phyloP scores from a whole-genome alignment of 2,797 vertebrate genomes.

The Scleropages formosus region DNA sequence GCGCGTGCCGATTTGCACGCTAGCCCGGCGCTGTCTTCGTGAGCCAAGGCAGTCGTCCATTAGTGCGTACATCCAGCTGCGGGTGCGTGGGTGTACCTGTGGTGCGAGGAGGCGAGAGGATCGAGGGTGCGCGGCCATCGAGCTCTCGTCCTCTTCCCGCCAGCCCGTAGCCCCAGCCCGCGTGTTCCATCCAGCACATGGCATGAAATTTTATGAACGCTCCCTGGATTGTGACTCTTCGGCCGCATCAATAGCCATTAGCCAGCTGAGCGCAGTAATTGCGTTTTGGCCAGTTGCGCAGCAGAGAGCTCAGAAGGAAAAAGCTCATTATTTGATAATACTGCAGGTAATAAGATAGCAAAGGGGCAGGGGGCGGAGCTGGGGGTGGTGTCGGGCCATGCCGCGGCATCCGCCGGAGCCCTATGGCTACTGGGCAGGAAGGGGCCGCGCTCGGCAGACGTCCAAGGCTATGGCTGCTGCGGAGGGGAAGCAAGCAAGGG shows the following conservation, averaged over 20 bases:
- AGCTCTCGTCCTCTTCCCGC: background rate
- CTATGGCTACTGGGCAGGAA: background rate
- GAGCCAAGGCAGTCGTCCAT: conserved; percentile 30
- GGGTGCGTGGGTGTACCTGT: background rate
- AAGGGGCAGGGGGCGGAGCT: background rate
- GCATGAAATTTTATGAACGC: conserved; percentile 70
- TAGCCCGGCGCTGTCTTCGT: too few relatives aligned
- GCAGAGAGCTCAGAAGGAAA: conserved; percentile 16
- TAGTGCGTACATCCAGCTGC: background rate
- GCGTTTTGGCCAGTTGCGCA: conserved; percentile 52
- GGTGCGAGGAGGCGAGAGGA: background rate
- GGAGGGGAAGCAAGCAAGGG: background rate
- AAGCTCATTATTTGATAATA: conserved; percentile 61
- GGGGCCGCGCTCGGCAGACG: background rate
- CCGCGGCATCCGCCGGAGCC: background rate
- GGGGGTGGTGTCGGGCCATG: background rate
- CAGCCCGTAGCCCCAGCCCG: conserved; percentile 42
- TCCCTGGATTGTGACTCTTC: conserved; percentile 37
- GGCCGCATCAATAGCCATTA: conserved; percentile 71
- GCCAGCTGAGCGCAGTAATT: conserved; percentile 66
- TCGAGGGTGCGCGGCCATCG: background rate
- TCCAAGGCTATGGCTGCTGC: background rate
- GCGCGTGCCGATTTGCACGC: conserved; percentile 36
- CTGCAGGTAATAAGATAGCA: conserved; percentile 56
- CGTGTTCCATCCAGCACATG: conserved; percentile 59